Conservation (phyloP, 2,797 vertebrate genomes). For the Phalloptychus januarius region DNA sequence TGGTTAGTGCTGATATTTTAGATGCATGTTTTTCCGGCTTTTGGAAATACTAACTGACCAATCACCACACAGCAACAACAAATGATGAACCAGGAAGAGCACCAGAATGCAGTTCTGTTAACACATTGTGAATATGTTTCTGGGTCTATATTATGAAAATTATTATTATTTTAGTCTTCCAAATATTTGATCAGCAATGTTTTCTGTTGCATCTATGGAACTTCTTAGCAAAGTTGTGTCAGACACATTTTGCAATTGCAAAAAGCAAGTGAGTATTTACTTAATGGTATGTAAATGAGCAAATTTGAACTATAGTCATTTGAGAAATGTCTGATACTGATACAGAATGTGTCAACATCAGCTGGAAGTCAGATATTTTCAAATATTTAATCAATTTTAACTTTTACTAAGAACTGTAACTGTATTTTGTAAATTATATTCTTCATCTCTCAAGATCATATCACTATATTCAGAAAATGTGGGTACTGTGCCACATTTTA, state of each 20-base stretch:
- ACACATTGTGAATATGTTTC: no score
- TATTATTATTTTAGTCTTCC: no score
- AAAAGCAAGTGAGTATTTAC: no score
- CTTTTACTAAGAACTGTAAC: background rate
- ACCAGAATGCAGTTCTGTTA: no score
- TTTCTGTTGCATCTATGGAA: no score
- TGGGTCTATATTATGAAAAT: no score
- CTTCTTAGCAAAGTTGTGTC: no score
- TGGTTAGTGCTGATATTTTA: background rate
- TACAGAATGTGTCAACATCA: background rate
- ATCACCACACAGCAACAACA: background rate
- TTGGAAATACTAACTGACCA: background rate
- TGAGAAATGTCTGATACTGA: background rate
- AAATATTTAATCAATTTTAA: background rate
- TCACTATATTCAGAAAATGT: slow-evolving; percentile 10
- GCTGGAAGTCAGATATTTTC: background rate
- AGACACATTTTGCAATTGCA: no score
- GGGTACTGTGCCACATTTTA: background rate
- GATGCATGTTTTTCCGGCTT: background rate
- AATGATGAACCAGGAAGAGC: background rate
- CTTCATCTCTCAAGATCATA: background rate
- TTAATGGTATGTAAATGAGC: no score
- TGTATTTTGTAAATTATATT: background rate
- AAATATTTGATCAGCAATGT: no score
- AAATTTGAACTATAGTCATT: background rate